Evolutionary conservation across 2,797 vertebrate genomes (phyloP).

Genomic region (Cirrhinus mrigala): DNA sequence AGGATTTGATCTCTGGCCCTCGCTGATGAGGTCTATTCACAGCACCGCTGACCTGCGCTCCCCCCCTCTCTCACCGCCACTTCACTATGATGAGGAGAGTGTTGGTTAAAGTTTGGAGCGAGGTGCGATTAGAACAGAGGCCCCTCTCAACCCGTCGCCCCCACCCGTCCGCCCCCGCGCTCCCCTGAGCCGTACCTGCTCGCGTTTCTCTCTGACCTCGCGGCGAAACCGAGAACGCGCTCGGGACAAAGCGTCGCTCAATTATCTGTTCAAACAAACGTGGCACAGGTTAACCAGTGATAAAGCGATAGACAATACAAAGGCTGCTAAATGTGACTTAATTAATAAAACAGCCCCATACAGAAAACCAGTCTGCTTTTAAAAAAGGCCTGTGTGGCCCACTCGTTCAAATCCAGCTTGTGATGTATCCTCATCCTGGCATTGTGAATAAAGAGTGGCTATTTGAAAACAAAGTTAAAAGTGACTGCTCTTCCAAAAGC

Average conservation of each 20-base stretch:
- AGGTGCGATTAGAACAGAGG: slow-evolving; percentile 72
- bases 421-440: background rate
- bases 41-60: slow-evolving; percentile 85
- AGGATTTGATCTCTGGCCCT: slow-evolving; percentile 91
- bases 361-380: background rate
- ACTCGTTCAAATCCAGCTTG: background rate
- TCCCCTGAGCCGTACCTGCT: slow-evolving; percentile 40
- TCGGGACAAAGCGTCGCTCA: background rate
- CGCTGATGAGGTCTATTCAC: slow-evolving; percentile 99
- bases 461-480: background rate
- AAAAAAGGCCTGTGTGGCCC: background rate
- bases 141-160: slow-evolving; percentile 64
- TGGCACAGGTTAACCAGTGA: background rate
- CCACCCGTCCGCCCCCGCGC: slow-evolving; percentile 50
- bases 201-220: slow-evolving; percentile 44
- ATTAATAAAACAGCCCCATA: background rate
- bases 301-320: background rate
- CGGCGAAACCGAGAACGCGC: background rate
- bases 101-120: slow-evolving; percentile 82
- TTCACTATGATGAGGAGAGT: slow-evolving; percentile 85
- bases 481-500: too few species aligned
- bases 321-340: background rate
- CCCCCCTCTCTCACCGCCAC: slow-evolving; percentile 82
- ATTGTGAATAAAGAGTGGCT: background rate
- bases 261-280: background rate